A percentile compares a stretch with the other conserved stretches of the same genome.
phyloP scores from a whole-genome alignment of 2,113 vertebrate species.

The Scytalopus superciliaris region DNA sequence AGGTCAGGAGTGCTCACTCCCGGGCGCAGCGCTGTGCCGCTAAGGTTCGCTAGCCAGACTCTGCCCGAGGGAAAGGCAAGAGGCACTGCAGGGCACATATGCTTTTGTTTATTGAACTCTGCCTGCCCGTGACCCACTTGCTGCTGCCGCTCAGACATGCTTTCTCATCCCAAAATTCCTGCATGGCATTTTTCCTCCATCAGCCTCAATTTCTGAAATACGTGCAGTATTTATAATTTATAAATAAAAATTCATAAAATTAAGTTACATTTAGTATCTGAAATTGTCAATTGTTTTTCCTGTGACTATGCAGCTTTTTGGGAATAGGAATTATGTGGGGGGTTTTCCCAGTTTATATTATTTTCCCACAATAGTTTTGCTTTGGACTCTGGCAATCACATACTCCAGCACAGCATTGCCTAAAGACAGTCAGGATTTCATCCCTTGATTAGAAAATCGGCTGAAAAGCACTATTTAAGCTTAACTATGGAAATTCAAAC shows the following conservation, averaged over 20 bases:
- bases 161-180: not conserved
- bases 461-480: not conserved
- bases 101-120: conserved; percentile 59
- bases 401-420: not conserved
- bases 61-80: conserved; percentile 35
- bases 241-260: not conserved
- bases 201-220: not conserved
- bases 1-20: conserved; percentile 7
- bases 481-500: not conserved
- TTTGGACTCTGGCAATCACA: not conserved
- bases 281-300: not conserved
- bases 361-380: not conserved
- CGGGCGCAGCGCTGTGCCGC: not conserved
- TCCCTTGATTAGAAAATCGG: not conserved
- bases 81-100: conserved; percentile 39
- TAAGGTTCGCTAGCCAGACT: not conserved
- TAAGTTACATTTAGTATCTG: not conserved
- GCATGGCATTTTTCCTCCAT: not conserved
- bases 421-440: not conserved
- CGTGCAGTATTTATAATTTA: not conserved
- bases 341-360: not conserved
- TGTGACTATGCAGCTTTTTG: not conserved
- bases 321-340: not conserved
- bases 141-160: not conserved
- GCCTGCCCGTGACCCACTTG: conserved; percentile 34